A percentile compares a stretch with the other conserved stretches of the same genome.
Conservation (phyloP, 2,797 vertebrate genomes). For the Hippocampus kuda region DNA sequence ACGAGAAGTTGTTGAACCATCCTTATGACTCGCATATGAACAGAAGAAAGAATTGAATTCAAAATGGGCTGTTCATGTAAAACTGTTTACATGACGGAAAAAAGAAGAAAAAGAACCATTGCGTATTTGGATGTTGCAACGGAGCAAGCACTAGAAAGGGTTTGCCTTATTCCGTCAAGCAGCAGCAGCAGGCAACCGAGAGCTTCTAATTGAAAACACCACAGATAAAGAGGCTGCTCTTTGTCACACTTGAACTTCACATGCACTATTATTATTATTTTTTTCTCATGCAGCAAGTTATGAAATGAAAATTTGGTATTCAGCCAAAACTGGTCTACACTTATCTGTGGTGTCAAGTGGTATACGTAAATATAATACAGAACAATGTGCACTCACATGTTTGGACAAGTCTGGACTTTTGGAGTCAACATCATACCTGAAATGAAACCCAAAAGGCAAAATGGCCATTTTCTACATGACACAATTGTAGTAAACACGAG, state of each 20-base stretch:
- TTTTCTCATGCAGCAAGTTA: neutral
- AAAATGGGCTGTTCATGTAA: neutral
- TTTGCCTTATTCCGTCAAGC: conserved; percentile 56
- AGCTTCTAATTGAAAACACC: conserved; percentile 19
- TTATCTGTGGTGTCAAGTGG: conserved; percentile 30
- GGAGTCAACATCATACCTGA: conserved; percentile 90
- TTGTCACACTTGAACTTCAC: neutral
- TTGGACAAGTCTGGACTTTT: conserved; percentile 93
- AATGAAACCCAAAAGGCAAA: conserved; percentile 31
- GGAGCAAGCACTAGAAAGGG: conserved; percentile 28
- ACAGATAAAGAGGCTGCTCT: conserved; percentile 19
- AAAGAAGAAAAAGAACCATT: conserved; percentile 11
- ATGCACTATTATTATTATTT: neutral
- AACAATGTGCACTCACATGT: conserved; percentile 74
- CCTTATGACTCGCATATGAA: conserved; percentile 8
- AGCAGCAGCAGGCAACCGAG: conserved; percentile 30
- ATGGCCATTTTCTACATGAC: neutral
- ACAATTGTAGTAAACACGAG: neutral
- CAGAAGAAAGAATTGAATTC: neutral
- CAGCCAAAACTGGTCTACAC: conserved; percentile 14
- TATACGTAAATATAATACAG: neutral
- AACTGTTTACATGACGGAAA: neutral
- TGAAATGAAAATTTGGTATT: neutral
- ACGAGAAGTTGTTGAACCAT: conserved; percentile 10
- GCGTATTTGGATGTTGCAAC: conserved; percentile 47